These are phyloP conservation scores for Stichopus chloronotus DNA, from an alignment of 35 echinoderm and acorn worm species.

Conservation along the genomic window DNA sequence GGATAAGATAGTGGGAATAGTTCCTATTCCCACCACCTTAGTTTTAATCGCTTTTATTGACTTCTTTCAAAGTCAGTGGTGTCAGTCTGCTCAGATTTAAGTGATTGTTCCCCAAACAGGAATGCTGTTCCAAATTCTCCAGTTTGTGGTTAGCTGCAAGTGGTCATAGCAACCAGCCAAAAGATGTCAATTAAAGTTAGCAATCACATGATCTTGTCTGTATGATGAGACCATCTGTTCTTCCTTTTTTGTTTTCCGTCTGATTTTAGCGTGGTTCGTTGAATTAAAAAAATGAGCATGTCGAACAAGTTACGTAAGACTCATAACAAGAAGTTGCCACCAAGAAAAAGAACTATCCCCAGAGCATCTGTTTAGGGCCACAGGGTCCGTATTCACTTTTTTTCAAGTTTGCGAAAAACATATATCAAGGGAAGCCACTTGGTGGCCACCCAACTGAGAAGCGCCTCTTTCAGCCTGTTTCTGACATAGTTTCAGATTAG, in stretches of 20 bases:
- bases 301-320: neutral
- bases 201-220: neutral
- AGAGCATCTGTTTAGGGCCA: too few relatives aligned
- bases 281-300: neutral
- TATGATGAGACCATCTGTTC: neutral
- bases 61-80: neutral
- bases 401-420: too few relatives aligned
- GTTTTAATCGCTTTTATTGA: neutral
- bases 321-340: neutral
- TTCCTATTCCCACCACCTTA: too few relatives aligned
- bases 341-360: neutral
- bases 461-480: neutral
- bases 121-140: neutral
- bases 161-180: neutral
- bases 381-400: too few relatives aligned
- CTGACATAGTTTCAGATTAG: neutral
- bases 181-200: neutral
- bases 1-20: too few relatives aligned
- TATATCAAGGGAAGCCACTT: neutral
- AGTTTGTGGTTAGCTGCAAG: neutral
- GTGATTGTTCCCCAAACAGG: neutral
- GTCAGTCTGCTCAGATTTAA: neutral
- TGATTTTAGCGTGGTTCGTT: neutral
- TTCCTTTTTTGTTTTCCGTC: neutral
- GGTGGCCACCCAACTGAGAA: neutral